phyloP scores from a whole-genome alignment of 2,113 vertebrate genomes.

The Progne subis region DNA sequence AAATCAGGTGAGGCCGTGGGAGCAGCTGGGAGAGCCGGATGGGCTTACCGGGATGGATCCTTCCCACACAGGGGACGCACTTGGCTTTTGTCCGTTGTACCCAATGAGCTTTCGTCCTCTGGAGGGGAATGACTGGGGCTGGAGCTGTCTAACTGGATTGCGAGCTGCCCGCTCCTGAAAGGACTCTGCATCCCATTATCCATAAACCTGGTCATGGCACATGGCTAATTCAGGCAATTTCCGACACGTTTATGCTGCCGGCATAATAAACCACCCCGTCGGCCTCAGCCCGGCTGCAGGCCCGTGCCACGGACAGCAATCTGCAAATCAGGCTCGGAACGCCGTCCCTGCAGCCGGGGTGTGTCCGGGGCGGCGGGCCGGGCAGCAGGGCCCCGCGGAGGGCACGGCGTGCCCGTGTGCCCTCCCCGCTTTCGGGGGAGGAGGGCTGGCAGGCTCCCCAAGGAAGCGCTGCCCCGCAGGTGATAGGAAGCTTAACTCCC shows the following conservation, averaged over 20 bases:
- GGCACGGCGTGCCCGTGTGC: fast-evolving
- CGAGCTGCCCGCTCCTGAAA: neutral
- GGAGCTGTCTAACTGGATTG: conserved; percentile 18
- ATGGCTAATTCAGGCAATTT: conserved; percentile 53
- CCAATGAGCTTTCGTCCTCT: neutral
- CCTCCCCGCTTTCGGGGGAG: neutral
- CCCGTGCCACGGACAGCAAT: neutral
- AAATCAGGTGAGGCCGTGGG: neutral
- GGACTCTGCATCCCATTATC: conserved; percentile 55
- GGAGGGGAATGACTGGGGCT: neutral
- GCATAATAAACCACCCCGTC: neutral
- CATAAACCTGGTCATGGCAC: conserved; percentile 50
- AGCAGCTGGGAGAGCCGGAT: neutral
- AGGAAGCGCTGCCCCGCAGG: neutral
- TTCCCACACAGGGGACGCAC: neutral
- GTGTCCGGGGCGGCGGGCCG: fast-evolving
- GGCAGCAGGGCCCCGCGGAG: fast-evolving
- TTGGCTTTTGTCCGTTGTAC: neutral
- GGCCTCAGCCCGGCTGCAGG: neutral
- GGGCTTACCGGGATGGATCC: neutral
- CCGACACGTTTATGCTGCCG: neutral
- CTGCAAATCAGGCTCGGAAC: neutral
- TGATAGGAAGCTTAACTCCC: conserved; percentile 1
- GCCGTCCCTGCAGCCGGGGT: neutral
- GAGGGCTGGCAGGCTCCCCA: neutral